Conservation (phyloP, 2,888 invertebrate species). For the Clitarchus hookeri region DNA sequence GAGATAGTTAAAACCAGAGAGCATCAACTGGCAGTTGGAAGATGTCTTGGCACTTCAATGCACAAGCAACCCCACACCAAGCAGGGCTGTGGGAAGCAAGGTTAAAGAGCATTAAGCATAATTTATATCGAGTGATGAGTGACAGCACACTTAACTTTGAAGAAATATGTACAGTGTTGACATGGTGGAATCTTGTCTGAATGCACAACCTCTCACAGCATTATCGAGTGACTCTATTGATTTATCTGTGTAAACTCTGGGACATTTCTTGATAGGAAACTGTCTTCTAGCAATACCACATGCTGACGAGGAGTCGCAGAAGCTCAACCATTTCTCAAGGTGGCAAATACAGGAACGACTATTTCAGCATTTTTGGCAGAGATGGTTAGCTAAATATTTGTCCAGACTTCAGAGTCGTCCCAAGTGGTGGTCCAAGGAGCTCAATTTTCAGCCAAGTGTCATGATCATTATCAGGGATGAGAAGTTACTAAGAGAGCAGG, state of each 20-base stretch:
- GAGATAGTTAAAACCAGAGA: neutral
- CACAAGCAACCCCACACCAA: neutral
- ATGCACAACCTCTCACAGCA: neutral
- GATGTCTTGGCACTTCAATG: neutral
- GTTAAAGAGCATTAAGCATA: neutral
- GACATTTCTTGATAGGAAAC: neutral
- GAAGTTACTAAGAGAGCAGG: too few relatives aligned
- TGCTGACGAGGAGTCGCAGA: too few relatives aligned
- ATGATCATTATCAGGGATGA: too few relatives aligned
- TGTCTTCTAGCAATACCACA: neutral
- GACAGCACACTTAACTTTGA: neutral
- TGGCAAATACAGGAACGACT: too few relatives aligned
- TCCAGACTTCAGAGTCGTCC: too few relatives aligned
- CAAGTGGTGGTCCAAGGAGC: too few relatives aligned
- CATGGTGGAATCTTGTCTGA: neutral
- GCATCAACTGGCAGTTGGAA: neutral
- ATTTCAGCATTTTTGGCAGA: too few relatives aligned
- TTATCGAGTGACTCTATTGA: neutral
- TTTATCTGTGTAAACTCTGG: neutral
- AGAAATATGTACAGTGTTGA: neutral
- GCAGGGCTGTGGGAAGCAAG: conserved; percentile 3
- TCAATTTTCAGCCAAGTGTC: too few relatives aligned
- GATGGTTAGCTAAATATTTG: too few relatives aligned
- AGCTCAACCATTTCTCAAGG: too few relatives aligned
- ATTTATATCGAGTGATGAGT: neutral